These are phyloP conservation scores for Toxonevra muliebris DNA, from an alignment of 2,888 invertebrate genomes.

Conservation along the genomic window DNA sequence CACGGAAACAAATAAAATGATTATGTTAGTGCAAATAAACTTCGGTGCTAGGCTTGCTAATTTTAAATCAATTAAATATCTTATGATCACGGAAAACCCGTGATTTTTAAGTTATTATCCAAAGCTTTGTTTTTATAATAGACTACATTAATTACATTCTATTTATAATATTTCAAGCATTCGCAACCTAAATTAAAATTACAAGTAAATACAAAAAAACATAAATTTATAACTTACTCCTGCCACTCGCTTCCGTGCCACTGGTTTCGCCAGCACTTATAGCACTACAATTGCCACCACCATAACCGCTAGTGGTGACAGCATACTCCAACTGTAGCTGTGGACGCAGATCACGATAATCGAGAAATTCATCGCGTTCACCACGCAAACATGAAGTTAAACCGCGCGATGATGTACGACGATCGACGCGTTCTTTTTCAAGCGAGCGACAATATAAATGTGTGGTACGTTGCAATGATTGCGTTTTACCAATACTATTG, in stretches of 20 bases:
- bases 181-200: too few species aligned
- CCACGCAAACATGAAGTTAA: slow-evolving; percentile 64
- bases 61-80: too few species aligned
- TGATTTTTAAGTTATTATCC: too few species aligned
- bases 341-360: slow-evolving; percentile 51
- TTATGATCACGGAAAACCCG: too few species aligned
- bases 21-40: too few species aligned
- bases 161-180: too few species aligned
- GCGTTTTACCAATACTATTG: slow-evolving; percentile 38
- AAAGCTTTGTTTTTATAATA: too few species aligned
- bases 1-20: too few species aligned
- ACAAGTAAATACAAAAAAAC: too few species aligned
- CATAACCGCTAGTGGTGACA: slow-evolving; percentile 31
- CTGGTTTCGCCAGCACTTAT: slow-evolving; percentile 26
- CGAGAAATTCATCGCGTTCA: slow-evolving; percentile 59
- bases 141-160: too few species aligned
- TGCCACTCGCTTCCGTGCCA: slow-evolving; percentile 49
- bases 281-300: slow-evolving; percentile 37
- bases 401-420: slow-evolving; percentile 62
- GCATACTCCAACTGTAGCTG: slow-evolving; percentile 40
- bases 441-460: slow-evolving; percentile 54
- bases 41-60: too few species aligned
- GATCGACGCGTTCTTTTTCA: slow-evolving; percentile 50
- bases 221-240: slow-evolving; percentile 50
- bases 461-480: slow-evolving; percentile 52